These are phyloP conservation scores for Capricornis sumatraensis DNA, from an alignment of 2,113 vertebrate species.

Conservation along the genomic window DNA sequence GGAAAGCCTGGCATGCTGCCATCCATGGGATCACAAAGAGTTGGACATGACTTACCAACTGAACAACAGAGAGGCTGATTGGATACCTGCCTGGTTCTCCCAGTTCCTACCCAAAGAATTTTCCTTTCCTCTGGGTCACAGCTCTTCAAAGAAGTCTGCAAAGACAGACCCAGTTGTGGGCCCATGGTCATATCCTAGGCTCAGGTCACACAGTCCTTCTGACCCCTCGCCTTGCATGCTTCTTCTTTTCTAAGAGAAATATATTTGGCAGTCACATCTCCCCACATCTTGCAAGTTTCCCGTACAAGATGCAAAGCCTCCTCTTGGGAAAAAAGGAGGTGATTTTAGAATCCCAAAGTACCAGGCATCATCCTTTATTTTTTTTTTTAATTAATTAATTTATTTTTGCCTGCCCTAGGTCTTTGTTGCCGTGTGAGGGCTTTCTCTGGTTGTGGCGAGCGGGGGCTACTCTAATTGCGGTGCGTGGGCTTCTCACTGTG, in stretches of 20 bases:
- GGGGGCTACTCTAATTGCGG: background rate
- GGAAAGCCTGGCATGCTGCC: background rate
- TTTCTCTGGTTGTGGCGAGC: background rate
- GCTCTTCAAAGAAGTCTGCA: background rate
- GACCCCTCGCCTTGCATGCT: fast-evolving
- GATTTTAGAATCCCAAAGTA: background rate
- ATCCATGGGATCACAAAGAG: background rate
- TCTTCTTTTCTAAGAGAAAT: background rate
- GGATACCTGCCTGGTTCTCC: background rate
- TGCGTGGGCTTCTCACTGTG: fast-evolving
- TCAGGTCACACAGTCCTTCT: background rate
- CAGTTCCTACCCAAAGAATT: background rate
- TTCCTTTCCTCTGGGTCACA: background rate
- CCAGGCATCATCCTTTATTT: background rate
- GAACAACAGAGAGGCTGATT: background rate
- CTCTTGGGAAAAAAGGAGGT: background rate
- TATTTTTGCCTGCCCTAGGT: background rate
- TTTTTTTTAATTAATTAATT: background rate
- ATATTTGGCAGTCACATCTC: background rate
- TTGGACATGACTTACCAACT: background rate
- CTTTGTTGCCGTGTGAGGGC: background rate
- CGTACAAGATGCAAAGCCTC: background rate
- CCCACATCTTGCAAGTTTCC: background rate
- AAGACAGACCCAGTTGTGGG: fast-evolving
- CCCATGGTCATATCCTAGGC: background rate